Conservation (phyloP, 2,113 vertebrate genomes). For the Pampusana beccarii region DNA sequence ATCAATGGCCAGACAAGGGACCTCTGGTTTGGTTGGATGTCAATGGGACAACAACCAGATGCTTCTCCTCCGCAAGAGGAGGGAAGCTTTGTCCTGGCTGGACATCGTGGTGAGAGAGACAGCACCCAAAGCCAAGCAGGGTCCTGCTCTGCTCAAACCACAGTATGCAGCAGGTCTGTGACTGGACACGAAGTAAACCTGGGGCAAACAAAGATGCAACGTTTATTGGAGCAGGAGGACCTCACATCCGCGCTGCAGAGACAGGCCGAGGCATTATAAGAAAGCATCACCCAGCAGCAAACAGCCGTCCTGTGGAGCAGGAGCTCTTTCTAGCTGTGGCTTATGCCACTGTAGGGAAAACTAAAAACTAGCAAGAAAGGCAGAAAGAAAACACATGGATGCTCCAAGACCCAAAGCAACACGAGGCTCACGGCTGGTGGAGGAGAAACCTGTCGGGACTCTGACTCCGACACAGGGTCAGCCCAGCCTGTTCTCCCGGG, state of each 20-base stretch:
- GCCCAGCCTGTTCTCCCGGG: not conserved
- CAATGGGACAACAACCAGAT: not conserved
- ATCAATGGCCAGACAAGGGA: not conserved
- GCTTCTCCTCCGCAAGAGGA: not conserved
- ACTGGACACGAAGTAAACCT: not conserved
- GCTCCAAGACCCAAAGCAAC: not conserved
- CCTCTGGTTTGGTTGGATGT: not conserved
- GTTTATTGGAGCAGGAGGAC: not conserved
- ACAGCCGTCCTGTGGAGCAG: not conserved
- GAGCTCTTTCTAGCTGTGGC: not conserved
- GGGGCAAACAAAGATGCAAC: not conserved
- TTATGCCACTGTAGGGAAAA: not conserved
- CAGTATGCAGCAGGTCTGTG: not conserved
- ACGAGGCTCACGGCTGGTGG: not conserved
- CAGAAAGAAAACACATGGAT: not conserved
- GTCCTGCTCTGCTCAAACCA: not conserved
- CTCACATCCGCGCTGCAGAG: not conserved
- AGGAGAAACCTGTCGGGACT: not conserved
- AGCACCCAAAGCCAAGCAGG: not conserved
- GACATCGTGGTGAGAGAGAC: not conserved
- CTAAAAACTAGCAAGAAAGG: not conserved
- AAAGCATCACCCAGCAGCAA: conserved; percentile 20
- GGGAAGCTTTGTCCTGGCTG: not conserved
- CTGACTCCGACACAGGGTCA: not conserved
- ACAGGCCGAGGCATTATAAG: not conserved